Conservation (phyloP, 2,113 vertebrate species). For the Sapayoa aenigma region DNA sequence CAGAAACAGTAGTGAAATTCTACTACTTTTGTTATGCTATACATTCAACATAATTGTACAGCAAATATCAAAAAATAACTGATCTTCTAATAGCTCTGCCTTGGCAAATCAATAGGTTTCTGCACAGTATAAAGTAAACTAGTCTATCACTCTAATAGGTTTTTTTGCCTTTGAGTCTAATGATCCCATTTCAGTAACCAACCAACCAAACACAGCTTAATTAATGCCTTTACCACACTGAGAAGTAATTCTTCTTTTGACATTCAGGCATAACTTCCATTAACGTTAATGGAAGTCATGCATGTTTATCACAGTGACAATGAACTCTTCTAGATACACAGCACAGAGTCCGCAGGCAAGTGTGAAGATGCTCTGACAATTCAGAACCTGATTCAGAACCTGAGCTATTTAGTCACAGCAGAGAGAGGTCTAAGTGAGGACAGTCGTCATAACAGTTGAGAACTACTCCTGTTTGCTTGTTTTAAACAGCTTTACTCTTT, state of each 20-base stretch:
- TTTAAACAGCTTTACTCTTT: background rate
- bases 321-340: background rate
- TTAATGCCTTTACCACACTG: conserved; percentile 8
- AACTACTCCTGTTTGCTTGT: background rate
- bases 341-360: background rate
- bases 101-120: background rate
- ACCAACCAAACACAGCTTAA: background rate
- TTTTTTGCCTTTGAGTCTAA: background rate
- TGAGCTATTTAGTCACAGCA: background rate
- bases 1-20: background rate
- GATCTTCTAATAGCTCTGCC: background rate
- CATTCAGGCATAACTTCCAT: background rate
- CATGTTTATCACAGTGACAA: background rate
- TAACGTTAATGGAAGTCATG: background rate
- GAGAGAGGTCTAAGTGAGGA: background rate
- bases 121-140: background rate
- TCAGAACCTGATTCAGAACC: background rate
- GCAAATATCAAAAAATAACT: background rate
- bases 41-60: background rate
- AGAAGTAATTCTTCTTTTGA: background rate
- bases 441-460: accelerated
- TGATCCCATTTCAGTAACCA: conserved; percentile 23
- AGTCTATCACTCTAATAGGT: background rate
- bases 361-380: background rate
- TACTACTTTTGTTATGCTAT: background rate